These are phyloP conservation scores for Trichosurus vulpecula DNA, from an alignment of 2,797 vertebrate species.

Conservation along the genomic window DNA sequence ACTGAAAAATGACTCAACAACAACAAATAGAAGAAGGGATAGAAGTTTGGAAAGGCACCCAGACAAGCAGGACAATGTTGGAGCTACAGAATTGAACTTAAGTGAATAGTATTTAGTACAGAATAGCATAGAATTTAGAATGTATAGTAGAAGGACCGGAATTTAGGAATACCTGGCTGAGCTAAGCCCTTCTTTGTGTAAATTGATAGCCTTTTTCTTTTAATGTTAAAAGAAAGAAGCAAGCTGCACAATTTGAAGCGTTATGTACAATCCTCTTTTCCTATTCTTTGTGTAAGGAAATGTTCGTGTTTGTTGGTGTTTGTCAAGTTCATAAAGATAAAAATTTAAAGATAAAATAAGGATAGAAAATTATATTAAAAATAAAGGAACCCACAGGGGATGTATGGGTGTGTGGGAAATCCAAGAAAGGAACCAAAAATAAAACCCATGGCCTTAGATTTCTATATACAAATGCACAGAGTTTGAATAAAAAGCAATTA, in stretches of 20 bases:
- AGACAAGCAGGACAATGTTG: background rate
- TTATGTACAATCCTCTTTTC: background rate
- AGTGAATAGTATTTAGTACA: background rate
- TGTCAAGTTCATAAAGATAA: background rate
- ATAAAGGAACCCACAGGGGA: background rate
- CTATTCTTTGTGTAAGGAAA: background rate
- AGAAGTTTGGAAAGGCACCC: background rate
- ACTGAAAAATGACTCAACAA: background rate
- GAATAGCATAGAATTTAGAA: background rate
- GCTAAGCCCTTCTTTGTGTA: background rate
- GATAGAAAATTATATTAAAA: background rate
- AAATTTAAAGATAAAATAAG: background rate
- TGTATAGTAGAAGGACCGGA: background rate
- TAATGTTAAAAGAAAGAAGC: background rate
- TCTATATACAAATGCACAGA: background rate
- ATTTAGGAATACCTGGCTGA: background rate
- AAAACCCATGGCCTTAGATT: background rate
- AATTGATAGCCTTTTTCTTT: background rate
- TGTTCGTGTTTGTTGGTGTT: background rate
- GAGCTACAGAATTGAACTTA: background rate
- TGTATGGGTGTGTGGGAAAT: background rate
- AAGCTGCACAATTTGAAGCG: background rate
- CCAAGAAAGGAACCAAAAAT: background rate
- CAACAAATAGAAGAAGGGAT: background rate
- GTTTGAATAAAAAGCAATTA: background rate